Evolutionary conservation across 1,140 invertebrate species (phyloP).

Genomic region (Fopius arisanus): DNA sequence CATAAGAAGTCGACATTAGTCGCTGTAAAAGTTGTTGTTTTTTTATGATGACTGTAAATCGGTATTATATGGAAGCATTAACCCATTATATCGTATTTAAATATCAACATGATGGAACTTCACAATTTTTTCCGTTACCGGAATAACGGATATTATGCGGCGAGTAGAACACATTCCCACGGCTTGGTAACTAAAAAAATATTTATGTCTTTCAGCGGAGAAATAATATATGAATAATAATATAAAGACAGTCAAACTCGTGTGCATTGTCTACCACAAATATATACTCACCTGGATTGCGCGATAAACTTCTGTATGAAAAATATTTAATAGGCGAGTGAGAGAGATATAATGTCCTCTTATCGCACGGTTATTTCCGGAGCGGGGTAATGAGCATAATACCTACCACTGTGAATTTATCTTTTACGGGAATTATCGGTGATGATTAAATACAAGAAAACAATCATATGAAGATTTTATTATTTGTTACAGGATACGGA

Average conservation of each 20-base stretch:
- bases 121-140: slow-evolving; percentile 12
- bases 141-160: slow-evolving; percentile 19
- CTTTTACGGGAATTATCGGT: neutral
- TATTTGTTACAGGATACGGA: slow-evolving; percentile 54
- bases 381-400: neutral
- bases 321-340: slow-evolving; percentile 7
- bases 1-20: neutral
- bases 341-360: neutral
- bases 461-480: neutral
- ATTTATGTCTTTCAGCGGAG: neutral
- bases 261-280: neutral
- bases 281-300: slow-evolving; percentile 10
- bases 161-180: slow-evolving; percentile 18
- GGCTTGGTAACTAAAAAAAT: slow-evolving; percentile 7
- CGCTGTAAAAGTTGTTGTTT: neutral
- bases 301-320: slow-evolving; percentile 12
- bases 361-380: neutral
- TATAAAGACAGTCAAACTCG: neutral
- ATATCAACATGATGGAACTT: neutral
- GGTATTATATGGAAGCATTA: neutral
- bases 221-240: neutral
- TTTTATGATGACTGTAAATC: neutral
- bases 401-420: neutral
- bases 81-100: slow-evolving; percentile 11
- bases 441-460: neutral